Evolutionary conservation across 2,113 vertebrate genomes (phyloP), one percentile per base, ranked within the genome.

Genomic region (Bubalus kerabau): DNA sequence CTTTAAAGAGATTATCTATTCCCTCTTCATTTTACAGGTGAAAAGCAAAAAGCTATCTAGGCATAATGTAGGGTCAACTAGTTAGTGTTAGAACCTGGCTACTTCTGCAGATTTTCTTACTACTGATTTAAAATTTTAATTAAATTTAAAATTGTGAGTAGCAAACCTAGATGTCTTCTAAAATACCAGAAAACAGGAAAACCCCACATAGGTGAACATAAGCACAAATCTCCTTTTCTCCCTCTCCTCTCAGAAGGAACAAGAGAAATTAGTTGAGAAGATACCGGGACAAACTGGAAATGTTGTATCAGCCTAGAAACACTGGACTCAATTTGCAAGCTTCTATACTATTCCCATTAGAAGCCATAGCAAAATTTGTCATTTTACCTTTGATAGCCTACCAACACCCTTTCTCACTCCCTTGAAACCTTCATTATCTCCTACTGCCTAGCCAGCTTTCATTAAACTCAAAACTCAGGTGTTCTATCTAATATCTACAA

Each of bases 31-130:
- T 85, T 90, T 92, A 90, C 36, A 96, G 32, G 40, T 82, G 28
- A 76, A 90, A 90, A 84, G 16, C 7, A 60, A 74, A 96, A 90
- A 92, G 43, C 7, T 4, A 64, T 64, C 57, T 62, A 94, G 17
- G 48, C 59, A 96, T 30, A 90, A 40, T 90, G 32, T 30, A 92
- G 43, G 87, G 32, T 90, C 80, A 32, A 0, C 40, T 76, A 10
- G 30, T 83, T 94, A 89, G 59, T 82, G 36, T 32, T 91, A 93
- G 36, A 93, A 94, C 6, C 52, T 62, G 12, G 23, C 76, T 93
- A 71, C 48, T 87, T 67, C 86, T 95, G 84, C 90, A 97, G 54
- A 91, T 82, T 92, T 91, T 91, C 74, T 95, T 80, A 93, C 36
- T 71, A 94, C 32, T 0, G 11, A 81, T 71, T 74, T 81, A 84